Evolutionary conservation across 2,797 vertebrate species (phyloP).

Genomic region (Rhinichthys osculus): DNA sequence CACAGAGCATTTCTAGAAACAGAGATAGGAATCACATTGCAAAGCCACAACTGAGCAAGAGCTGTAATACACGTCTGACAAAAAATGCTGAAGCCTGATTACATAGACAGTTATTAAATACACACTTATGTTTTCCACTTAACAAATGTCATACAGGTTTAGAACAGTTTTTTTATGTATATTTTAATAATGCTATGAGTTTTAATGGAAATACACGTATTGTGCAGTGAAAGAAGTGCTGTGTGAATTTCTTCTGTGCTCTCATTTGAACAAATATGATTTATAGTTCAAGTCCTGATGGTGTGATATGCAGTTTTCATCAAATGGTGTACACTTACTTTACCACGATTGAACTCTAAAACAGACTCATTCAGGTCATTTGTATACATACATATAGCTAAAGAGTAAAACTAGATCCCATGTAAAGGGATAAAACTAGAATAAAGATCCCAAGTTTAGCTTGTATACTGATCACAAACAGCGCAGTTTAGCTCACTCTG

Average conservation of each 20-base stretch:
- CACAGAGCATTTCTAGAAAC: conserved; percentile 27
- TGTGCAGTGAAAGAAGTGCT: background rate
- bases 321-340: background rate
- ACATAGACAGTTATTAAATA: background rate
- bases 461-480: background rate
- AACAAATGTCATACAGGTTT: background rate
- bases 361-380: background rate
- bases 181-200: no score
- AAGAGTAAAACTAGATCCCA: background rate
- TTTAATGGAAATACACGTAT: background rate
- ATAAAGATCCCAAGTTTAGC: background rate
- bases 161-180: background rate
- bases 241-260: background rate
- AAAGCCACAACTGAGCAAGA: conserved; percentile 47
- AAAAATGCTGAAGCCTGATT: conserved; percentile 50
- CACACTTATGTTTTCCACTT: background rate
- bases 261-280: background rate
- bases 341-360: background rate
- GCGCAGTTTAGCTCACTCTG: background rate
- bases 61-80: conserved; percentile 18
- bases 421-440: background rate
- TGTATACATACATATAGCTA: background rate
- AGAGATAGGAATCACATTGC: conserved; percentile 50
- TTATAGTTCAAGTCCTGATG: background rate
- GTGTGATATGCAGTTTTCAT: background rate